A percentile compares a stretch with the other conserved stretches of the same genome.
Conservation (phyloP, 2,888 invertebrate species). For the Smittia aterrima region DNA sequence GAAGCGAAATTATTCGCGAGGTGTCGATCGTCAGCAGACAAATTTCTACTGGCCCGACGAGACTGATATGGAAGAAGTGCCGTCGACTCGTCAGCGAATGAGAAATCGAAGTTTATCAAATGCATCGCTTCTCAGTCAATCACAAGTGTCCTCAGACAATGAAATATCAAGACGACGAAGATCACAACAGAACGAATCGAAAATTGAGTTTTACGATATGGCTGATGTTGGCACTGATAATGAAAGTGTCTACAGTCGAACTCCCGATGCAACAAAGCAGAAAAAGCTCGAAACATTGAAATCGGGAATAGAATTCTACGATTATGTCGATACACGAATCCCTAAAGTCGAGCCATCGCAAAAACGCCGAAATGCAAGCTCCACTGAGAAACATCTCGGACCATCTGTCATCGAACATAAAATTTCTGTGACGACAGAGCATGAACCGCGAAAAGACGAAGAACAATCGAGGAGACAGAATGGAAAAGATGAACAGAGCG, state of each 20-base stretch:
- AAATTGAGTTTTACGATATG: slow-evolving; percentile 39
- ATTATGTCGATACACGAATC: slow-evolving; percentile 32
- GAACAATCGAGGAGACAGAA: neutral
- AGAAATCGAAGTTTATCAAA: slow-evolving; percentile 30
- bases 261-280: slow-evolving; percentile 12
- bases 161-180: slow-evolving; percentile 17
- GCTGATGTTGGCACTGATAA: slow-evolving; percentile 32
- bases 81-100: neutral
- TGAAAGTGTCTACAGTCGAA: slow-evolving; percentile 32
- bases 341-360: neutral
- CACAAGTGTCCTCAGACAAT: slow-evolving; percentile 26
- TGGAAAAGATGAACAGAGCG: neutral
- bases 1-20: slow-evolving; percentile 39
- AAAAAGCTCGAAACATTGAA: slow-evolving; percentile 35
- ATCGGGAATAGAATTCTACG: slow-evolving; percentile 42
- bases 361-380: slow-evolving; percentile 16
- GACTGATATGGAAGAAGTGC: slow-evolving; percentile 45
- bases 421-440: neutral
- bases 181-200: slow-evolving; percentile 18
- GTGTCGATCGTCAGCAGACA: slow-evolving; percentile 50
- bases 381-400: neutral
- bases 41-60: slow-evolving; percentile 55
- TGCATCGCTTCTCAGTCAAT: slow-evolving; percentile 28
- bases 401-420: neutral
- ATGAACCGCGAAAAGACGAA: neutral